Conservation (phyloP, 2,797 vertebrate species). For the Tiaroga cobitis region DNA sequence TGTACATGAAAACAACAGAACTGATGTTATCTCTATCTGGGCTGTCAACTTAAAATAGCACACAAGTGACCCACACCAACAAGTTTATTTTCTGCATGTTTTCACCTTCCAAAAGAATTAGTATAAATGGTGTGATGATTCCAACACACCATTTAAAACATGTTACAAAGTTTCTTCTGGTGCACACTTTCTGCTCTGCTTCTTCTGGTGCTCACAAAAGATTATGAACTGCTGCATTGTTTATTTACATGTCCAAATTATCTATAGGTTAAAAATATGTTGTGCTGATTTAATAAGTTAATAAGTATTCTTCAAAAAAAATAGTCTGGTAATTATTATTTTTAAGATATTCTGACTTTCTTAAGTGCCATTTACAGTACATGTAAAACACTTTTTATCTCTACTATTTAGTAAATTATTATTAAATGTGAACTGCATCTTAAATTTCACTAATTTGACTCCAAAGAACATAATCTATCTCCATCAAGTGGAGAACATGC, state of each 20-base stretch:
- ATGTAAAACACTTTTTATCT: not conserved
- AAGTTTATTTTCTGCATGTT: slow-evolving; percentile 2
- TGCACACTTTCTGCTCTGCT: not conserved
- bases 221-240: not conserved
- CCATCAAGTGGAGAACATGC: slow-evolving; percentile 63
- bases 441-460: not conserved
- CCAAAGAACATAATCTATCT: slow-evolving; percentile 22
- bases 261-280: not conserved
- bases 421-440: not conserved
- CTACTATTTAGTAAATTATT: not conserved
- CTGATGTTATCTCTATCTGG: slow-evolving; percentile 4
- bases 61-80: not conserved
- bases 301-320: slow-evolving; percentile 29
- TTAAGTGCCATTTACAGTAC: not conserved
- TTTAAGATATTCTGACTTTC: not conserved
- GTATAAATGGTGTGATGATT: not conserved
- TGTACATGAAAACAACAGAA: slow-evolving; percentile 30
- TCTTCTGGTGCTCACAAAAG: not conserved
- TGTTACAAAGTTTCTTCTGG: slow-evolving; percentile 2
- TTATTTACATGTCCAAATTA: not conserved
- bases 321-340: not conserved
- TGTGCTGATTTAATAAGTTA: not conserved
- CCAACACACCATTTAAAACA: slow-evolving; percentile 1
- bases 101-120: not conserved
- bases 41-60: slow-evolving; percentile 14